These are phyloP conservation scores for Altica lythri DNA, from an alignment of 2,888 invertebrate genomes.

Conservation along the genomic window DNA sequence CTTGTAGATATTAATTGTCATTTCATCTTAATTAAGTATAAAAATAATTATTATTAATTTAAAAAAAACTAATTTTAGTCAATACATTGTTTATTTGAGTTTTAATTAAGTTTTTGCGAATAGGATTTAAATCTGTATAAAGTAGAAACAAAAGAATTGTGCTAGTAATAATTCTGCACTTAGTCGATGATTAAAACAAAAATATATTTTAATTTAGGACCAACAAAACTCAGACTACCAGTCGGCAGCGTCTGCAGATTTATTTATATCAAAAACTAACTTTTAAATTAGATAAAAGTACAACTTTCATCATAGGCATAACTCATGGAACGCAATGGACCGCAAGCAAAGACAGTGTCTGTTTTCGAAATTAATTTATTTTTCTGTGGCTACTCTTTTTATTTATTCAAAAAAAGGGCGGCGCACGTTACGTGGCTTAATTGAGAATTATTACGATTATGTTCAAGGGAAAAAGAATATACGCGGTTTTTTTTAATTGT, in stretches of 20 bases:
- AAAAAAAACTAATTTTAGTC: no score
- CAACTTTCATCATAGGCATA: slow-evolving; percentile 53
- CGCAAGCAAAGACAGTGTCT: slow-evolving; percentile 21
- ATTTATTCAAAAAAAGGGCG: slow-evolving; percentile 44
- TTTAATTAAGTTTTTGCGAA: no score
- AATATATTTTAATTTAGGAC: slow-evolving; percentile 36
- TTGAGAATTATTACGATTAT: slow-evolving; percentile 54
- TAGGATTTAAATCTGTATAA: no score
- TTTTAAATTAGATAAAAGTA: slow-evolving; percentile 55
- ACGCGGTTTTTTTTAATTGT: slow-evolving; percentile 37
- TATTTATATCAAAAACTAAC: slow-evolving; percentile 44
- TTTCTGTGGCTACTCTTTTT: slow-evolving; percentile 40
- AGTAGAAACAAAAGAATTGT: neutral
- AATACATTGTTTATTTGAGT: no score
- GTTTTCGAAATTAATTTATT: slow-evolving; percentile 4
- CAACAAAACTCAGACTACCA: slow-evolving; percentile 10
- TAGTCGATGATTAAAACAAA: slow-evolving; percentile 34
- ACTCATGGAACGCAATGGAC: slow-evolving; percentile 43
- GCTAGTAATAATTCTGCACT: slow-evolving; percentile 19
- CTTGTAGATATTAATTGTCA: no score
- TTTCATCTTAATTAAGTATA: no score
- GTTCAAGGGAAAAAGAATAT: slow-evolving; percentile 48
- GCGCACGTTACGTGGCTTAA: slow-evolving; percentile 45
- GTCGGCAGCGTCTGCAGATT: slow-evolving; percentile 30
- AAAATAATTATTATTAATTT: no score